These are phyloP conservation scores for Todiramphus chloris DNA, from an alignment of 2,113 vertebrate genomes.

Conservation along the genomic window DNA sequence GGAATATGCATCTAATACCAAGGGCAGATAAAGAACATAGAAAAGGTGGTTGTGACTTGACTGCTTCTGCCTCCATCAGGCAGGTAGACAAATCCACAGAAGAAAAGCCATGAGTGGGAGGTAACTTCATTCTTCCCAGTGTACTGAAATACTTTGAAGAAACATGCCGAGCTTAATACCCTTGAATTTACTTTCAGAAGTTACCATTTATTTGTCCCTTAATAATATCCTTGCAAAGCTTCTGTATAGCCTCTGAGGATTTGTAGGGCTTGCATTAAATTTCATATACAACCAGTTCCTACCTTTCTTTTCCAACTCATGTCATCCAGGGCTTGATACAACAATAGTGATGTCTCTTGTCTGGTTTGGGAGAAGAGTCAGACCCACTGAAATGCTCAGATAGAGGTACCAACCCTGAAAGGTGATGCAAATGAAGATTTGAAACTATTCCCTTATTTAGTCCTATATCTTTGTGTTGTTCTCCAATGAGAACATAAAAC, in stretches of 20 bases:
- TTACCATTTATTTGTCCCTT: neutral
- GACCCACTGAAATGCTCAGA: neutral
- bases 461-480: neutral
- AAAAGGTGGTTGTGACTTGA: neutral
- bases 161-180: neutral
- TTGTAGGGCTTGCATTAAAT: neutral
- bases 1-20: neutral
- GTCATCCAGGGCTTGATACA: neutral
- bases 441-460: neutral
- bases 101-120: neutral
- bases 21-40: neutral
- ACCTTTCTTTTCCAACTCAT: neutral
- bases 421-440: neutral
- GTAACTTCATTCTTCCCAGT: neutral
- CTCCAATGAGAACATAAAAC: neutral
- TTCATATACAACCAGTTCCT: neutral
- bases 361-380: neutral
- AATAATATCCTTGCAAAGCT: neutral
- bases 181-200: constrained; percentile 17
- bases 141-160: neutral
- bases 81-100: neutral
- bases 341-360: neutral
- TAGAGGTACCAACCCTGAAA: neutral
- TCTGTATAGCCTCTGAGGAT: neutral
- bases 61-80: neutral